Evolutionary conservation across 2,797 vertebrate species (phyloP).

Genomic region (Bufotes viridis): DNA sequence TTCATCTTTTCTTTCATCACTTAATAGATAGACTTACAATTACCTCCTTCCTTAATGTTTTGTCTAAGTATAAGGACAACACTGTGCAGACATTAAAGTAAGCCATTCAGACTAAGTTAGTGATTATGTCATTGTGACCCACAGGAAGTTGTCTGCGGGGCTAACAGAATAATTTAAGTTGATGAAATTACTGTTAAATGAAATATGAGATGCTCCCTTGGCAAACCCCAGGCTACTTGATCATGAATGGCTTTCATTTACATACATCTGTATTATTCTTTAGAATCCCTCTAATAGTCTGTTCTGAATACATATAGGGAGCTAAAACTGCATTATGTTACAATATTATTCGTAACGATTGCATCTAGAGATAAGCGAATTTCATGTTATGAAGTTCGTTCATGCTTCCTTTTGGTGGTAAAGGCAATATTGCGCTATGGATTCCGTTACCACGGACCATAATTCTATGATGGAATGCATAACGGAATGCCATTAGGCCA

Average conservation of each 20-base stretch:
- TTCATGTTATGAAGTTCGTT: too few species aligned
- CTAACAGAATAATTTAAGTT: slow-evolving; percentile 25
- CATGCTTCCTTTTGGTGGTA: too few species aligned
- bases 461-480: too few species aligned
- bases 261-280: slow-evolving; percentile 18
- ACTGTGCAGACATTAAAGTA: slow-evolving; percentile 35
- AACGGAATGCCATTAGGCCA: too few species aligned
- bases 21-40: slow-evolving; percentile 20
- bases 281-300: neutral
- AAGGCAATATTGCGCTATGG: too few species aligned
- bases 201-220: slow-evolving; percentile 20
- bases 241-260: slow-evolving; percentile 41
- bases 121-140: slow-evolving; percentile 52
- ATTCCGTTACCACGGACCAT: too few species aligned
- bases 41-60: slow-evolving; percentile 34
- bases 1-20: neutral
- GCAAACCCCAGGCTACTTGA: slow-evolving; percentile 15
- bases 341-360: neutral
- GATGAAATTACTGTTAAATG: slow-evolving; percentile 12
- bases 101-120: slow-evolving; percentile 22
- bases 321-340: neutral
- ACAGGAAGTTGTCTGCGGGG: slow-evolving; percentile 42
- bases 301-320: neutral
- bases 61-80: slow-evolving; percentile 26
- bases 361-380: too few species aligned